phyloP scores from a whole-genome alignment of 2,797 vertebrate genomes.

The Falco peregrinus region DNA sequence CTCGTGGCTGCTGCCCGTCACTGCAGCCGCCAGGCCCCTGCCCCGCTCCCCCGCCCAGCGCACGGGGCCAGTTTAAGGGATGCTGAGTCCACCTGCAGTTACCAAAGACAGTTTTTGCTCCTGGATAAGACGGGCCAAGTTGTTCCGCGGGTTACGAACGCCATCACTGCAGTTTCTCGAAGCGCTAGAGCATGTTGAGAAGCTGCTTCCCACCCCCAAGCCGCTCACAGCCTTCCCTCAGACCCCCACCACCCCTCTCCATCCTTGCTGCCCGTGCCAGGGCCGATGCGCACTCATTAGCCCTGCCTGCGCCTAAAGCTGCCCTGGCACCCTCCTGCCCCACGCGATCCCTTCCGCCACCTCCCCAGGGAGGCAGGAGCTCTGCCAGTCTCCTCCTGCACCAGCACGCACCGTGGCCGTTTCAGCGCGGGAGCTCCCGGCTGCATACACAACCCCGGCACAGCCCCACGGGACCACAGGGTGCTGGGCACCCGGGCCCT shows the following conservation, averaged over 20 bases:
- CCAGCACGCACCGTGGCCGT: background rate
- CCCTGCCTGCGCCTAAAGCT: no score
- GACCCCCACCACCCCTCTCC: background rate
- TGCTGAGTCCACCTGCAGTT: accelerated
- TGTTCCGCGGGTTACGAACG: accelerated
- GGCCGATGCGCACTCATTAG: no score
- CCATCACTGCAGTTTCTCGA: accelerated
- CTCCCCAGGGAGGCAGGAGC: background rate
- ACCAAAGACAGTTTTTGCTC: background rate
- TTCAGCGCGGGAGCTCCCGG: no score
- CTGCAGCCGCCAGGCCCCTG: background rate
- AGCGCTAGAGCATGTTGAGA: accelerated
- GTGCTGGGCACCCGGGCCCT: background rate
- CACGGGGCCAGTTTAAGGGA: accelerated
- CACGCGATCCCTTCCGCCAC: background rate
- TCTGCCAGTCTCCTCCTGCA: background rate
- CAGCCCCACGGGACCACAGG: no score
- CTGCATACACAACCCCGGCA: no score
- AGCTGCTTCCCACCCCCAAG: background rate
- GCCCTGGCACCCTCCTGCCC: background rate
- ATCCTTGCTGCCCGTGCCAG: no score
- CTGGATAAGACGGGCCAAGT: accelerated
- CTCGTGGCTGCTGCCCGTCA: background rate
- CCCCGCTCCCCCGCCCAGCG: background rate
- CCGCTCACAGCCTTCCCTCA: background rate